Evolutionary conservation across 2,797 vertebrate species (phyloP).

Genomic region (Delichon dasypus): DNA sequence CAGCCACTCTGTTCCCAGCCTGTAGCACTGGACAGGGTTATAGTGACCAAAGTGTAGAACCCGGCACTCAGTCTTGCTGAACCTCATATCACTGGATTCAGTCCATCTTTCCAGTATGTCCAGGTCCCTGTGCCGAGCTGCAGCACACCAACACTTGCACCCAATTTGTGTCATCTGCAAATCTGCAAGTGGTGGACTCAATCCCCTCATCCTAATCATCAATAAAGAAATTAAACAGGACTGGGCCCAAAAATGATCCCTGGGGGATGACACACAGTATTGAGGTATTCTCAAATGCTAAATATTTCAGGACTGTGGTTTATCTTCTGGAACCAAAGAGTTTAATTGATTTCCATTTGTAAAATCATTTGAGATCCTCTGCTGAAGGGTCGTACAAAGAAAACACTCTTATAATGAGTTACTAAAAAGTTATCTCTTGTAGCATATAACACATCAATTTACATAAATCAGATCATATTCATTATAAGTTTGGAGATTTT

Average conservation of each 20-base stretch:
- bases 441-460: neutral
- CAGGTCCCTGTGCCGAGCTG: neutral
- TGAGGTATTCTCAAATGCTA: neutral
- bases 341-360: neutral
- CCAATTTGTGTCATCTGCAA: neutral
- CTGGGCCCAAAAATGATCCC: neutral
- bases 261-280: neutral
- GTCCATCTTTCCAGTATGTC: neutral
- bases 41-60: neutral
- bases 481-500: neutral
- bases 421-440: neutral
- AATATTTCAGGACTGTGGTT: neutral
- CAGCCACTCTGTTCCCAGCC: neutral
- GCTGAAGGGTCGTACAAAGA: neutral
- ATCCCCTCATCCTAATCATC: neutral
- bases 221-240: neutral
- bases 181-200: neutral
- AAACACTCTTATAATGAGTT: neutral
- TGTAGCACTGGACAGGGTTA: neutral
- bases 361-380: neutral
- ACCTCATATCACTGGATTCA: rapidly evolving
- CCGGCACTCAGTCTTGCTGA: rapidly evolving
- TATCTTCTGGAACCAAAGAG: neutral
- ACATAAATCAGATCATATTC: neutral
- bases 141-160: neutral